A percentile compares a stretch with the other conserved stretches of the same genome.
Conservation (phyloP, 2,797 vertebrate species). For the Allobates femoralis region DNA sequence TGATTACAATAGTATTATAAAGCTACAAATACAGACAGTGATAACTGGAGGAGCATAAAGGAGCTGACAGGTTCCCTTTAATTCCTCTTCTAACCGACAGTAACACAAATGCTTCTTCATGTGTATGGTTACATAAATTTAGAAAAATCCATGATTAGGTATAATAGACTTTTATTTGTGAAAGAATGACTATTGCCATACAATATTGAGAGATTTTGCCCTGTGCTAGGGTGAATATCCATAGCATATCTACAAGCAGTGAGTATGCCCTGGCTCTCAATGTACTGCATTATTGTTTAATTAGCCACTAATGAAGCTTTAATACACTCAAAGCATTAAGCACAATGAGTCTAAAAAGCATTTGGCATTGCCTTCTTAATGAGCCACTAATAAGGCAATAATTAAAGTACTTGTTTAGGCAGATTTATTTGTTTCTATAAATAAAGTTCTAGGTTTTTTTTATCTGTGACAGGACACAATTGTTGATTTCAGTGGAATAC, state of each 20-base stretch:
- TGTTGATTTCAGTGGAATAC: background rate
- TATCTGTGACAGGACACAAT: background rate
- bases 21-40: no score
- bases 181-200: background rate
- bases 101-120: background rate
- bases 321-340: constrained; percentile 49
- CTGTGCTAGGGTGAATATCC: background rate
- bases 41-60: no score
- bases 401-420: constrained; percentile 50
- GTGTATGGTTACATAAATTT: background rate
- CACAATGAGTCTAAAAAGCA: constrained; percentile 45
- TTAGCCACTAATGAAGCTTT: constrained; percentile 52
- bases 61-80: no score
- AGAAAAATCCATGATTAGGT: background rate
- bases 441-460: background rate
- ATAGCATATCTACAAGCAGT: background rate
- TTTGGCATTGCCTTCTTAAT: constrained; percentile 49
- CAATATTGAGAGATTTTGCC: background rate
- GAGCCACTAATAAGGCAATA: constrained; percentile 46
- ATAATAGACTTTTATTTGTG: background rate
- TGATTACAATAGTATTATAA: no score
- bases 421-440: constrained; percentile 33
- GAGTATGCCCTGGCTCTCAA: constrained; percentile 6
- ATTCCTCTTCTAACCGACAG: background rate
- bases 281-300: constrained; percentile 33